A percentile compares a stretch with the other conserved stretches of the same genome.
Conservation (phyloP, 2,888 invertebrate genomes). For the Pantelozetes paolii region DNA sequence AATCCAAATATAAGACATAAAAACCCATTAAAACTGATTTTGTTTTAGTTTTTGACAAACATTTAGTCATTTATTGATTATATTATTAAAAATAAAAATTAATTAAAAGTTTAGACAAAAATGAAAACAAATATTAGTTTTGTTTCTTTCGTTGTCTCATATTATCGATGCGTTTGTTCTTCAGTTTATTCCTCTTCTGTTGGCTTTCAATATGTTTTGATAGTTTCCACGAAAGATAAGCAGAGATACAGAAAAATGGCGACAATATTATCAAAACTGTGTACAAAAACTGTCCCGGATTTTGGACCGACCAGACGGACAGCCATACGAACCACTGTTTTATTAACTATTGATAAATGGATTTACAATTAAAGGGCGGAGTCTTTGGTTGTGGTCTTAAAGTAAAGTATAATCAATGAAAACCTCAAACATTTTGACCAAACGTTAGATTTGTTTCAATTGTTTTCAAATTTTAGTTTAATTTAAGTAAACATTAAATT, state of each 20-base stretch:
- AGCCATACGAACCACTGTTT: constrained; percentile 50
- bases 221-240: constrained; percentile 57
- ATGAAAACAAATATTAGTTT: constrained; percentile 10
- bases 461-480: too few relatives aligned
- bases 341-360: constrained; percentile 4
- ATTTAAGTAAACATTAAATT: too few relatives aligned
- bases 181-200: constrained; percentile 58
- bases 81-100: too few relatives aligned
- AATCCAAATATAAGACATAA: neutral
- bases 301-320: constrained; percentile 51
- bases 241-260: constrained; percentile 57
- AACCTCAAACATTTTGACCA: neutral
- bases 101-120: neutral
- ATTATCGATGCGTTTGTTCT: constrained; percentile 55
- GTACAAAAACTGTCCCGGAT: constrained; percentile 56
- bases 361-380: neutral
- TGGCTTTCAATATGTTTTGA: constrained; percentile 57
- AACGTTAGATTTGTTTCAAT: neutral
- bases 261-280: constrained; percentile 57
- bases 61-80: neutral
- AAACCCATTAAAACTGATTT: neutral
- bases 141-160: constrained; percentile 47
- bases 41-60: neutral
- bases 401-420: neutral
- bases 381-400: neutral